Percentiles rank a stretch among this genome's conserved stretches.
phyloP scores from a whole-genome alignment of 53 echinoderm and acorn worm species.

The Holothuria scabra region DNA sequence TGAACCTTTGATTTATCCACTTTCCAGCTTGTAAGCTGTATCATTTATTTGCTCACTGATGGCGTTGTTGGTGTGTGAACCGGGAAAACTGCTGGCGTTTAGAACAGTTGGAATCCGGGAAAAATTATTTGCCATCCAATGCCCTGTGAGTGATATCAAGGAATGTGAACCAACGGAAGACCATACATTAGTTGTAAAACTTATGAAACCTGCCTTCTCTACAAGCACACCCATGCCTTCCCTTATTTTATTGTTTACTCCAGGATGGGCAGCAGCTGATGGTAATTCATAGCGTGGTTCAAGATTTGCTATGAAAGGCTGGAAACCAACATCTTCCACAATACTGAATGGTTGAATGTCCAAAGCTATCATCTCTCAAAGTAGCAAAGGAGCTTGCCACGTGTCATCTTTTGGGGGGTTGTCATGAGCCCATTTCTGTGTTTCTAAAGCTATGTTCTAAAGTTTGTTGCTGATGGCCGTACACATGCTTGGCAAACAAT shows the following conservation, averaged over 20 bases:
- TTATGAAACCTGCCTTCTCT: too few species aligned
- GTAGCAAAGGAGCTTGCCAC: not conserved
- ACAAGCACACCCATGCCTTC: too few species aligned
- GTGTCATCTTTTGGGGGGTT: not conserved
- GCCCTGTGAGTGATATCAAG: too few species aligned
- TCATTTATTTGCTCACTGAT: conserved; percentile 11
- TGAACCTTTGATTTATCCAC: not conserved
- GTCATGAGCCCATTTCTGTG: not conserved
- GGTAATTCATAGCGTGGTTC: conserved; percentile 21
- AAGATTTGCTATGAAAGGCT: not conserved
- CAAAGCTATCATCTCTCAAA: conserved; percentile 36
- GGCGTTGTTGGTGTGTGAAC: conserved; percentile 28
- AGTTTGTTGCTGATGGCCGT: too few species aligned
- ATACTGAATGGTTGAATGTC: conserved; percentile 38
- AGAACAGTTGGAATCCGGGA: not conserved
- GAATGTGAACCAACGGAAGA: too few species aligned
- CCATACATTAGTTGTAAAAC: too few species aligned
- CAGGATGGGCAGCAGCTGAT: not conserved
- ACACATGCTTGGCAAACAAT: too few species aligned
- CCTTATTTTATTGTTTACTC: too few species aligned
- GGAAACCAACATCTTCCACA: conserved; percentile 27
- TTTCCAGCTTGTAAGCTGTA: conserved; percentile 20
- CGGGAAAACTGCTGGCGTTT: conserved; percentile 7
- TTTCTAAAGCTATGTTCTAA: not conserved
- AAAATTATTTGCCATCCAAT: conserved; percentile 18